Conservation (phyloP, 2,888 invertebrate species). For the Acrocera orbiculus region DNA sequence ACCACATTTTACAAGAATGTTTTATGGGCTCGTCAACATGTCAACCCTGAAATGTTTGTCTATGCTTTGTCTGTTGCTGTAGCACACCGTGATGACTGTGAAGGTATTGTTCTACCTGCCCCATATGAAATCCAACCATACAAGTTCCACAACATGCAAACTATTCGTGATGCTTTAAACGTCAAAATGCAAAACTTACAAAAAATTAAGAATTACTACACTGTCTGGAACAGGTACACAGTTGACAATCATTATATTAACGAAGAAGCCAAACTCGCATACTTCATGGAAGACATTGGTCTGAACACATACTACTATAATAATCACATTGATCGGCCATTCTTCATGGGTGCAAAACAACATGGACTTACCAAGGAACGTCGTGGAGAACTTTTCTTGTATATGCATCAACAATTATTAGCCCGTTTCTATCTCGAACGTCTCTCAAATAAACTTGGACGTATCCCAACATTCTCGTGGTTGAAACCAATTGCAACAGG, state of each 20-base stretch:
- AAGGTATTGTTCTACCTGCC: constrained; percentile 48
- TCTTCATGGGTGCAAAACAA: constrained; percentile 41
- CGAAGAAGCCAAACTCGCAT: constrained; percentile 40
- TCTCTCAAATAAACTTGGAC: constrained; percentile 48
- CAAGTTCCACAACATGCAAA: constrained; percentile 53
- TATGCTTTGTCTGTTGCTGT: constrained; percentile 50
- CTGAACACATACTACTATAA: constrained; percentile 48
- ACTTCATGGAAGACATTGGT: constrained; percentile 56
- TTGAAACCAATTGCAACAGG: constrained; percentile 38
- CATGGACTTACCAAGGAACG: constrained; percentile 37
- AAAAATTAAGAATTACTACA: constrained; percentile 1
- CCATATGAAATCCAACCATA: constrained; percentile 63
- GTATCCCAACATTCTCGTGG: constrained; percentile 40
- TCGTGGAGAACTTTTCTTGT: constrained; percentile 48
- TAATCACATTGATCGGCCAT: constrained; percentile 41
- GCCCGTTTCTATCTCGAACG: constrained; percentile 62
- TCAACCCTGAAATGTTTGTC: constrained; percentile 58
- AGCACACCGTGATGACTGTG: constrained; percentile 47
- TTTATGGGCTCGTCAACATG: constrained; percentile 45
- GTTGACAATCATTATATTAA: constrained; percentile 32
- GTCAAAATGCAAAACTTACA: constrained; percentile 1
- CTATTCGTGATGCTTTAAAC: constrained; percentile 45
- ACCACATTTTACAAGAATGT: constrained; percentile 38
- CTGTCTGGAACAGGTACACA: constrained; percentile 32
- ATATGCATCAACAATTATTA: constrained; percentile 46